A percentile compares a stretch with the other conserved stretches of the same genome.
These are phyloP conservation scores for Crenuchus spilurus DNA, from an alignment of 2,797 vertebrate species.

Conservation along the genomic window DNA sequence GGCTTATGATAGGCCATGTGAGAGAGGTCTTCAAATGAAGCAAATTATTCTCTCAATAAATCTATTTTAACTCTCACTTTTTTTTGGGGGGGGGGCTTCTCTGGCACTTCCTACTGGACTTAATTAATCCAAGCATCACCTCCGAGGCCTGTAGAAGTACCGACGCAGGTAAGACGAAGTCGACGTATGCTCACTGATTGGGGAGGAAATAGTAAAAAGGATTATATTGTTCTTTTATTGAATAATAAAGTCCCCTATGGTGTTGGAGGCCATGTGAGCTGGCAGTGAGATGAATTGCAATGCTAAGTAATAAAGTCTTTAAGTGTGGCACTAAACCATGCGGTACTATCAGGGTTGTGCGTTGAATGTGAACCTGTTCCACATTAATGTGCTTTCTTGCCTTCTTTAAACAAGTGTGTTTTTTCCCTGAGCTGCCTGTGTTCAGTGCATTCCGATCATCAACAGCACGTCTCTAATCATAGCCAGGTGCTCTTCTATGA, in stretches of 20 bases:
- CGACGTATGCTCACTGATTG: conserved; percentile 54
- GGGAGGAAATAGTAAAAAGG: conserved; percentile 66
- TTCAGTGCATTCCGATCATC: conserved; percentile 68
- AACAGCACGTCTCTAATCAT: conserved; percentile 73
- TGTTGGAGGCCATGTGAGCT: conserved; percentile 43
- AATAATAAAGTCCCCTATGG: conserved; percentile 56
- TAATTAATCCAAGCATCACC: conserved; percentile 34
- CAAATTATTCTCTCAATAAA: conserved; percentile 49
- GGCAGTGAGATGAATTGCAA: conserved; percentile 55
- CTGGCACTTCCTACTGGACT: conserved; percentile 32
- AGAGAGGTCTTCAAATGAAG: conserved; percentile 49
- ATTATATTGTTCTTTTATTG: conserved; percentile 64
- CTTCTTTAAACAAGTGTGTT: conserved; percentile 56
- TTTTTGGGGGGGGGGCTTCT: conserved; percentile 3
- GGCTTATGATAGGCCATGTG: conserved; percentile 30
- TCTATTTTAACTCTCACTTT: conserved; percentile 34
- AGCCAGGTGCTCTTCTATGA: conserved; percentile 75
- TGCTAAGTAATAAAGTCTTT: conserved; percentile 47
- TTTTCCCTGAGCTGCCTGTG: conserved; percentile 48
- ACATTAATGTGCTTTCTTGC: conserved; percentile 57
- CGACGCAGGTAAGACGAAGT: conserved; percentile 33
- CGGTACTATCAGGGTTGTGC: conserved; percentile 52
- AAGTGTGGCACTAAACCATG: conserved; percentile 42
- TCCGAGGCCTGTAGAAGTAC: conserved; percentile 20
- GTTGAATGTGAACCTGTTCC: conserved; percentile 57